Evolutionary conservation across 2,888 invertebrate species (phyloP).

Genomic region (Orthonevra nobilis): DNA sequence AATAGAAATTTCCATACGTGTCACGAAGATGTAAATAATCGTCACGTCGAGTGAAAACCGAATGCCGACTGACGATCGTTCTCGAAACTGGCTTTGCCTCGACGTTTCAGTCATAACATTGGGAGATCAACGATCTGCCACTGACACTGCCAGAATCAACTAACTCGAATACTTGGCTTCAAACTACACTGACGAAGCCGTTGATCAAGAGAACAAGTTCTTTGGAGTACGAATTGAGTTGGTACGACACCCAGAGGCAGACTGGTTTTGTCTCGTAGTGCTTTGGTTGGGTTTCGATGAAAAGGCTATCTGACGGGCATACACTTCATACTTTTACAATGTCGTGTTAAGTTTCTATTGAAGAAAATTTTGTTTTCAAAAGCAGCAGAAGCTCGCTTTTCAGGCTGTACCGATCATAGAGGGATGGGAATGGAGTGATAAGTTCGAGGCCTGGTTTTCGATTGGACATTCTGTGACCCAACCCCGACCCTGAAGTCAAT

Average conservation of each 20-base stretch:
- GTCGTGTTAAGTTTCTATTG: no score
- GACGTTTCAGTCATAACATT: constrained; percentile 47
- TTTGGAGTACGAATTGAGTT: constrained; percentile 10
- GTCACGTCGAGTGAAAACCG: constrained; percentile 10
- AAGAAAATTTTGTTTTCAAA: no score
- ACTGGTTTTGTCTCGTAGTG: constrained; percentile 13
- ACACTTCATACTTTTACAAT: constrained; percentile 17
- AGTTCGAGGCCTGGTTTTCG: no score
- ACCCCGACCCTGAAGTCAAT: no score
- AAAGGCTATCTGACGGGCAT: constrained; percentile 1
- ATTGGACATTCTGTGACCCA: no score
- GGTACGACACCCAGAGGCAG: no score
- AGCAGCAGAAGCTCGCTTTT: no score
- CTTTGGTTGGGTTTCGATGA: neutral
- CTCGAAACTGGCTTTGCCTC: constrained; percentile 21
- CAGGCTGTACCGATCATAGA: no score
- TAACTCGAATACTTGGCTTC: no score
- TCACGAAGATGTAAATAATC: neutral
- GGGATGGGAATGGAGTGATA: no score
- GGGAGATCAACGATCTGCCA: constrained; percentile 43
- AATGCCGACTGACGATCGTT: constrained; percentile 12
- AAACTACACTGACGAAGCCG: neutral
- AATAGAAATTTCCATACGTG: neutral
- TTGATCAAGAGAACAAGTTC: constrained; percentile 21
- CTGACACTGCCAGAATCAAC: neutral